phyloP scores from a whole-genome alignment of 2,888 invertebrate genomes.

The Epiblema foenella region DNA sequence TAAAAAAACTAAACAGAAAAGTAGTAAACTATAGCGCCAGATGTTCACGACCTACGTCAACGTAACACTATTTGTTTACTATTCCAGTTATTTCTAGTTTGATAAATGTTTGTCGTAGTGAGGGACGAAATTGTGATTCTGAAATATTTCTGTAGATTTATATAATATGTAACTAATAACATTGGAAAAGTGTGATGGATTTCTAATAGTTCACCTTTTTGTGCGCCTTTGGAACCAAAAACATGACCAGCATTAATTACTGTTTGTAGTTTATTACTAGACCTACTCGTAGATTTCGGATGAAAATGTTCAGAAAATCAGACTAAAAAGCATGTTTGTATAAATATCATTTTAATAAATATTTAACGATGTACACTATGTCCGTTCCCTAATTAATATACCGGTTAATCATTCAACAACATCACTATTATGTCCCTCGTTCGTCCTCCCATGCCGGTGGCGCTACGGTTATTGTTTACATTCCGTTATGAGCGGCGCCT shows the following conservation, averaged over 20 bases:
- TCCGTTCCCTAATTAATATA: neutral
- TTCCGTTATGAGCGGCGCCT: conserved; percentile 41
- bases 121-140: conserved; percentile 46
- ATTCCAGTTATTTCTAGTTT: conserved; percentile 61
- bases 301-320: too few species aligned
- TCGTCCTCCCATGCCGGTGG: conserved; percentile 27
- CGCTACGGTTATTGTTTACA: conserved; percentile 41
- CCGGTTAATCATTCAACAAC: neutral
- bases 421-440: conserved; percentile 9
- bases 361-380: neutral
- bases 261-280: too few species aligned
- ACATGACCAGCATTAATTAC: too few species aligned
- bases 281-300: too few species aligned
- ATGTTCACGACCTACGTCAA: conserved; percentile 45
- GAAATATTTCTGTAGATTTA: neutral
- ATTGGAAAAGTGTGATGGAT: neutral
- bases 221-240: too few species aligned
- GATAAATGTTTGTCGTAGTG: conserved; percentile 54
- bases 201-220: too few species aligned
- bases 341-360: neutral
- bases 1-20: conserved; percentile 48
- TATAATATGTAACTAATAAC: neutral
- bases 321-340: too few species aligned
- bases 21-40: conserved; percentile 43
- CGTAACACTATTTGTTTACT: conserved; percentile 60